Evolutionary conservation across 2,113 vertebrate genomes (phyloP), one percentile per base, ranked within the genome.

Genomic region (Strix uralensis): DNA sequence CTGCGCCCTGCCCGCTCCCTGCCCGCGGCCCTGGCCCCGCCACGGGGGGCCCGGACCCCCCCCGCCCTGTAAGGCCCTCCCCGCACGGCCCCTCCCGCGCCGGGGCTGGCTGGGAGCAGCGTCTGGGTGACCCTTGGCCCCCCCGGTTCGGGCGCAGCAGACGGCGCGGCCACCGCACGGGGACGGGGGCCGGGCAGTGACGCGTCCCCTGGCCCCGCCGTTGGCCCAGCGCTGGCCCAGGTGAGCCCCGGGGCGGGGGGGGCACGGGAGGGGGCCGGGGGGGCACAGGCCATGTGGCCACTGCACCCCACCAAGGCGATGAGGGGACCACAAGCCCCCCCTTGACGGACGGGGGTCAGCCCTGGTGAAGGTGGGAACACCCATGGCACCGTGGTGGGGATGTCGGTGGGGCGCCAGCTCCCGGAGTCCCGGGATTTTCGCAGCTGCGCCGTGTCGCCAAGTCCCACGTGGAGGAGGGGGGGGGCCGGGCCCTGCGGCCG

Each of bases 261-360:
- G 5, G 27, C 9, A 13, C 23, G 9, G 29, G 38, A 46, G 44
- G 42, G 42, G 42, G 42, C 42, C 13, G 42, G 42, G 42, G 42
- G 42, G 42, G 42, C 13, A 5, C 42, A 14, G 42, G 42, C 42
- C 42, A 13, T 14, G 42, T 14, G 42, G 42, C 42, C 42, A 14
- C 42, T 42, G 42, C 42, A 42, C 42, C 52, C 42, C 36, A 1
- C 5, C 3, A 5, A 3, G 0, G 7, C 40, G 51, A 2, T 18
- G 72, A n/a, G 5, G 52, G 42, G 52, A 49, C 40, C 25, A 3
- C 1, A 21, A 20, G 32, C 10, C 49, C 26, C 26, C 4, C 19
- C 16, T 9, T 4, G 5, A 32, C 1, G 7, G 25, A 38, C 2
- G 18, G 34, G 40, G 79, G 38, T 13, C 34, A 6, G 75, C 59